Evolutionary conservation across 2,113 vertebrate species (phyloP).

Genomic region (Oreochromis tanganicae): DNA sequence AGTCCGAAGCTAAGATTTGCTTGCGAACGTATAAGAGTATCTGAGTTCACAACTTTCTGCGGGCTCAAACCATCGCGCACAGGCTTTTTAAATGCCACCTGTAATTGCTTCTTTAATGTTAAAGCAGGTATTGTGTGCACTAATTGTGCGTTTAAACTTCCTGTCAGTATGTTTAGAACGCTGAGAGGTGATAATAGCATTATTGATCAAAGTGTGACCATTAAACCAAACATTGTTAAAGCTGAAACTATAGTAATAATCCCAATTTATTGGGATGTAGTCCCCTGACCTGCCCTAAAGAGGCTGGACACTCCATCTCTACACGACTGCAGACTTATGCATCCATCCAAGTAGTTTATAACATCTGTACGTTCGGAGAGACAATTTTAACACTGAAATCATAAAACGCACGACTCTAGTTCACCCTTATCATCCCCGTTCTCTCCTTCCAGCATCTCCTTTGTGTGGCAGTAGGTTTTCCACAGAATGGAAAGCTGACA

Average conservation of each 20-base stretch:
- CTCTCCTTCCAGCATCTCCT: slow-evolving; percentile 24
- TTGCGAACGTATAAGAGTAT: neutral
- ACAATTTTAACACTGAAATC: neutral
- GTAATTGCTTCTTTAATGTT: neutral
- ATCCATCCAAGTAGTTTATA: neutral
- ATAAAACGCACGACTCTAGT: neutral
- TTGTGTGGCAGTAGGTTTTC: slow-evolving; percentile 27
- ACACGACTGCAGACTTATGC: neutral
- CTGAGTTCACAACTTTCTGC: neutral
- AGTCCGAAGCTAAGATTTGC: neutral
- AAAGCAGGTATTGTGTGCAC: neutral
- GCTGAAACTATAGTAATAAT: neutral
- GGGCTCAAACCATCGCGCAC: neutral
- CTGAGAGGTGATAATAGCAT: neutral
- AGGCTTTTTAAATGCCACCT: neutral
- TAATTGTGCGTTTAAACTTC: neutral
- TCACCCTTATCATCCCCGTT: neutral
- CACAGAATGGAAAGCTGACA: slow-evolving; percentile 14
- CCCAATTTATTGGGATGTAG: too few species aligned
- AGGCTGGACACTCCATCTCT: neutral
- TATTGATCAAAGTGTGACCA: neutral
- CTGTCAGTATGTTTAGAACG: neutral
- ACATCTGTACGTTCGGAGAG: neutral
- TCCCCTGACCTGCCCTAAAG: neutral
- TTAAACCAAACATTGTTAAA: neutral